Conservation (phyloP, 2,888 invertebrate genomes). For the Limnephilus marmoratus region DNA sequence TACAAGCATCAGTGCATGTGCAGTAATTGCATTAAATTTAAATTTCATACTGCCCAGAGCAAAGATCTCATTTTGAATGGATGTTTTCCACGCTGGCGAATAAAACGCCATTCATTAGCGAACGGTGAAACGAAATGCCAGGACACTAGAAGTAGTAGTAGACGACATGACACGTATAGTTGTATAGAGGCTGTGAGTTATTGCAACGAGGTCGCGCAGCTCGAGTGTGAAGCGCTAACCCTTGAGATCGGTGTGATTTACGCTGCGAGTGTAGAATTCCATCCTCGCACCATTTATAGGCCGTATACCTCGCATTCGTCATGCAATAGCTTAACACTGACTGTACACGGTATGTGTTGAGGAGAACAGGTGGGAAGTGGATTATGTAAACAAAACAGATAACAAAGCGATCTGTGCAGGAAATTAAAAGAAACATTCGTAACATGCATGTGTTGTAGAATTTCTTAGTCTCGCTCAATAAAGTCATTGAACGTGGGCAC, state of each 20-base stretch:
- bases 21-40: no score
- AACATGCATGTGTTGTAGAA: not conserved
- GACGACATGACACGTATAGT: no score
- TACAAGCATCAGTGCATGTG: no score
- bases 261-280: conserved; percentile 38
- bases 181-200: not conserved
- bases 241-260: conserved; percentile 6
- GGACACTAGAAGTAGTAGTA: not conserved
- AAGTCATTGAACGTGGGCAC: not conserved
- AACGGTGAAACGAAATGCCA: not conserved
- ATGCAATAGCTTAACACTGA: conserved; percentile 3
- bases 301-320: conserved; percentile 26
- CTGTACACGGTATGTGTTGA: not conserved
- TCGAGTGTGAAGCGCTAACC: conserved; percentile 15
- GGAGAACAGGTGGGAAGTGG: conserved; percentile 31
- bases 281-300: conserved; percentile 9
- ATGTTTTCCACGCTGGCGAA: not conserved
- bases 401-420: not conserved
- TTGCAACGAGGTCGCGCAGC: conserved; percentile 30
- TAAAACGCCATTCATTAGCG: not conserved
- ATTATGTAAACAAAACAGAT: not conserved
- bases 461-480: not conserved
- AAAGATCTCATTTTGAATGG: not conserved
- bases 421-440: not conserved
- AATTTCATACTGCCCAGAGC: no score